phyloP scores from a whole-genome alignment of 2,113 vertebrate genomes.

The Serilophus lunatus region DNA sequence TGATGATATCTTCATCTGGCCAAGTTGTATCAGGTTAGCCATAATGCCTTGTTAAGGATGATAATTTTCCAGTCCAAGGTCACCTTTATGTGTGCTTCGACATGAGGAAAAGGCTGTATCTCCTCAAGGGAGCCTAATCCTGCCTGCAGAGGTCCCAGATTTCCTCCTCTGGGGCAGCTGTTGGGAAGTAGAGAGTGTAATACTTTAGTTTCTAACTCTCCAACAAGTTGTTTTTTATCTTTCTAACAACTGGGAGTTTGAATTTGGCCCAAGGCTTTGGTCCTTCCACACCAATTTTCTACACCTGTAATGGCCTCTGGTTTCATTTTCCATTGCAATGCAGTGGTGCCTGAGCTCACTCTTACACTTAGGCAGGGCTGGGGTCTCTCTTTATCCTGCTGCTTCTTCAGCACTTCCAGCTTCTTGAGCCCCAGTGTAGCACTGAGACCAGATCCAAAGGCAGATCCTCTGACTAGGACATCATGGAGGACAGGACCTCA shows the following conservation, averaged over 20 bases:
- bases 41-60: background rate
- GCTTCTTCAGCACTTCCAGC: background rate
- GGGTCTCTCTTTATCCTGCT: background rate
- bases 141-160: background rate
- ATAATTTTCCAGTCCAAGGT: background rate
- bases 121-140: background rate
- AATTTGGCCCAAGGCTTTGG: background rate
- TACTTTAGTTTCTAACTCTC: background rate
- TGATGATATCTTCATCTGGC: background rate
- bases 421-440: accelerated
- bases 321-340: background rate
- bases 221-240: background rate
- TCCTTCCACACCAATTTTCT: background rate
- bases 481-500: background rate
- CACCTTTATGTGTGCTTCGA: background rate
- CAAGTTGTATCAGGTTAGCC: accelerated
- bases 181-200: background rate
- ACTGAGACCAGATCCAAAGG: background rate
- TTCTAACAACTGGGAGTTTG: background rate
- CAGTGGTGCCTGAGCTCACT: background rate
- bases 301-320: background rate
- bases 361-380: background rate
- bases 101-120: background rate
- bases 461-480: background rate
- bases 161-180: background rate